phyloP scores from a whole-genome alignment of 2,113 vertebrate species.

The Onychostoma macrolepis region DNA sequence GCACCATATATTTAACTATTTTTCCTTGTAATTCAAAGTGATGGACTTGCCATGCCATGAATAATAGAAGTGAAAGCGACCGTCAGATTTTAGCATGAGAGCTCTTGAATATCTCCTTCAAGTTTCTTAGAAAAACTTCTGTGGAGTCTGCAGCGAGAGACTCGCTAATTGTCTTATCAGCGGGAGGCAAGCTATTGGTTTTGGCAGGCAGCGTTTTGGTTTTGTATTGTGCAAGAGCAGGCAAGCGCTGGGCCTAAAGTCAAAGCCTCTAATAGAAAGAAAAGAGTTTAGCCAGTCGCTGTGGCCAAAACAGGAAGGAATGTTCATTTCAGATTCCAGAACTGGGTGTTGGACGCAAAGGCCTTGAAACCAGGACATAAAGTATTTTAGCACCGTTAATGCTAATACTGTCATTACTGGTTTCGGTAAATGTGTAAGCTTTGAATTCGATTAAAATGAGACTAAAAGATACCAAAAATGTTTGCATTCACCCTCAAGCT shows the following conservation, averaged over 20 bases:
- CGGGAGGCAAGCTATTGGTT: constrained; percentile 40
- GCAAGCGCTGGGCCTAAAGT: background rate
- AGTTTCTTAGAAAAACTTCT: constrained; percentile 23
- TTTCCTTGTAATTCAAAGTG: constrained; percentile 38
- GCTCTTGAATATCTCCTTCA: constrained; percentile 29
- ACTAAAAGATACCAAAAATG: background rate
- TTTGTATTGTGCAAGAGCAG: constrained; percentile 29
- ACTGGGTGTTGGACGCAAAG: background rate
- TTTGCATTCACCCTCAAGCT: background rate
- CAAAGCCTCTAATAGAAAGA: constrained; percentile 9
- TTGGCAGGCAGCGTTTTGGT: constrained; percentile 43
- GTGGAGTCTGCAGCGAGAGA: constrained; percentile 22
- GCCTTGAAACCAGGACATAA: background rate
- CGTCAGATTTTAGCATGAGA: background rate
- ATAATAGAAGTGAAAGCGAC: background rate
- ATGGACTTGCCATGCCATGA: constrained; percentile 28
- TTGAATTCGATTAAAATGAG: background rate
- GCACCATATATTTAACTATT: background rate
- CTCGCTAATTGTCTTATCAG: constrained; percentile 46
- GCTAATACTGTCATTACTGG: background rate
- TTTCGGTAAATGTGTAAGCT: background rate
- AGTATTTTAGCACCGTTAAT: background rate
- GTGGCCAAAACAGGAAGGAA: constrained; percentile 11
- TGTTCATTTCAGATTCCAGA: constrained; percentile 16
- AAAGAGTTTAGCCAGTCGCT: background rate